phyloP scores from a whole-genome alignment of 2,113 vertebrate species.

The Emydura subglobosa region DNA sequence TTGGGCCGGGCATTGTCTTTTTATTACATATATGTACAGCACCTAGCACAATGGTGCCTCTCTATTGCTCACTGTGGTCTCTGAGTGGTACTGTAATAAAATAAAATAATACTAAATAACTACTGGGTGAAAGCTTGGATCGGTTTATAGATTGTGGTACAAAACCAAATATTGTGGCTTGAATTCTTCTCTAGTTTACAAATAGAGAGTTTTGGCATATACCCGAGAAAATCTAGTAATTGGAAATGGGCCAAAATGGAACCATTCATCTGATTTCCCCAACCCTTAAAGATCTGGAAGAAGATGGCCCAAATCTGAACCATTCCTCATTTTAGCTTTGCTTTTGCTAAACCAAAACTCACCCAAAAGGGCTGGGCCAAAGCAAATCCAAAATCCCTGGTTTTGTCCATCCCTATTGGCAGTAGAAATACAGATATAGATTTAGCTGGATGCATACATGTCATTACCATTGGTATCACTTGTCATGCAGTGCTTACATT shows the following conservation, averaged over 20 bases:
- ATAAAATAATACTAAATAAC: neutral
- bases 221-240: neutral
- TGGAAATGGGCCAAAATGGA: neutral
- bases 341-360: neutral
- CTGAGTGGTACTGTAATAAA: neutral
- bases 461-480: neutral
- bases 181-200: neutral
- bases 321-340: neutral
- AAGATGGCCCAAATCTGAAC: neutral
- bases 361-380: neutral
- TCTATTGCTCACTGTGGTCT: neutral
- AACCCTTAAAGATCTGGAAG: neutral
- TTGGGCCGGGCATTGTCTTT: neutral
- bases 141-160: constrained; percentile 26
- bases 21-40: neutral
- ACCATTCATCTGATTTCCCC: neutral
- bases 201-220: neutral
- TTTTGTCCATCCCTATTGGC: neutral
- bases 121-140: constrained; percentile 11
- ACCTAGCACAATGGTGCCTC: neutral
- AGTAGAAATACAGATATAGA: neutral
- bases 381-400: neutral
- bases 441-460: neutral
- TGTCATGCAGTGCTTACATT: neutral
- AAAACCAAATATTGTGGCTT: neutral